A percentile compares a stretch with the other conserved stretches of the same genome.
Conservation (phyloP, 2,797 vertebrate genomes). For the Bufotes viridis region DNA sequence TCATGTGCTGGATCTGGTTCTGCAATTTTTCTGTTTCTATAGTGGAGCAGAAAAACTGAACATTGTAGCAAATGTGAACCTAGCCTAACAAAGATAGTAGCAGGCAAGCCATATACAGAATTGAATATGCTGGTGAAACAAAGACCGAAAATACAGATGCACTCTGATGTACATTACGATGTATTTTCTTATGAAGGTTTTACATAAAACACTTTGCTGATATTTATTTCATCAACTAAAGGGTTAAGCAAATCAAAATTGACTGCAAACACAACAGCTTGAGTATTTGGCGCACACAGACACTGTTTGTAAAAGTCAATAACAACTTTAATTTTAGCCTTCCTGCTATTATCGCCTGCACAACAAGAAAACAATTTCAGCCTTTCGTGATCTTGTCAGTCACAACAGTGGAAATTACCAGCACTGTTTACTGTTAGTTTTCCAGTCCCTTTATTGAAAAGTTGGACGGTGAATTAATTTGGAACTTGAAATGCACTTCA, state of each 20-base stretch:
- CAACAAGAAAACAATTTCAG: conserved; percentile 50
- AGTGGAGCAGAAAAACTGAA: too few relatives aligned
- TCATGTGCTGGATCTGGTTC: too few relatives aligned
- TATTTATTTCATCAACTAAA: neutral
- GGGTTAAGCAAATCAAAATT: conserved; percentile 20
- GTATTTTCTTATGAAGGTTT: neutral
- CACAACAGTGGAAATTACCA: conserved; percentile 52
- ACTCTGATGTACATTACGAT: neutral
- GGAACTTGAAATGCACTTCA: conserved; percentile 21
- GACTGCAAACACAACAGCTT: conserved; percentile 2
- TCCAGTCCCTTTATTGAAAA: conserved; percentile 32
- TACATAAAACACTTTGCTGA: too few relatives aligned
- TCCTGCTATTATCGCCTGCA: conserved; percentile 42
- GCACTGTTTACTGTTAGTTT: conserved; percentile 45
- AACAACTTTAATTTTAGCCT: conserved; percentile 49
- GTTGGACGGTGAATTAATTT: conserved; percentile 34
- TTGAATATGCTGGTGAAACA: neutral
- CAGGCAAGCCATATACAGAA: neutral
- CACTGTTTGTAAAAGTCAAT: conserved; percentile 50
- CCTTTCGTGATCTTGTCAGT: conserved; percentile 50
- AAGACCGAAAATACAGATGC: neutral
- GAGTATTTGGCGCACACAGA: conserved; percentile 27
- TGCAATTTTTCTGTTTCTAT: too few relatives aligned
- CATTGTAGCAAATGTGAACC: too few relatives aligned
- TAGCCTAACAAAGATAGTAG: too few relatives aligned